Evolutionary conservation across 92 coral and sea anemone species (phyloP), one percentile per base, ranked within the genome.

Genomic region (Epizoanthus ramosus): DNA sequence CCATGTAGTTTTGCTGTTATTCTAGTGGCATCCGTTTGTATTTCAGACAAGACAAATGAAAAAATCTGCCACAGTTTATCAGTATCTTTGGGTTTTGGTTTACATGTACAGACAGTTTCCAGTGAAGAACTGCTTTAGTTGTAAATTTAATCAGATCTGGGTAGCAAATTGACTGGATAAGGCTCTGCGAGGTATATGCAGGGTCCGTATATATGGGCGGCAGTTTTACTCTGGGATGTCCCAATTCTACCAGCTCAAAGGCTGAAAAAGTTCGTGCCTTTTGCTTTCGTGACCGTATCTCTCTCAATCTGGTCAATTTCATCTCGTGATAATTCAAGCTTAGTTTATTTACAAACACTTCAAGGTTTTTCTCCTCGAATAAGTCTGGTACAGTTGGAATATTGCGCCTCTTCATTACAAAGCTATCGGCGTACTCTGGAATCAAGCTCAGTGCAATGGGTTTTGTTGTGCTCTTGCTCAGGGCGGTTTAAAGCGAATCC

Each of bases 181-280:
- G 53, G 25, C 91, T 80, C 83, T 80, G 87, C 22, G 91, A 76
- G 7, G 94, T 91, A 52, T 57, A 54, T 50, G 93, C 83, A 1
- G 87, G 85, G 37, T 91, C 82, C 0, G 88, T n/a, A n/a, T n/a
- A n/a, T 43, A 43, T 84, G 79, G 19, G 68, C 53, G 63, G 85
- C 94, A 69, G 89, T 85, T 50, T 81, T 63, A 77, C 94, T 67
- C 57, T 68, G 75, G 5, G 91, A 91, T 57, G 91, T 89, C 9
- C 89, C 91, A 52, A 87, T 90, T 52, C 90, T 83, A 57, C 93
- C 93, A 22, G 90, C 93, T 31, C 89, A 63, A 31, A 87, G 94
- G 60, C 75, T 81, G 35, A 80, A 91, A 60, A 91, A 87, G 60
- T 81, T 84, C 12, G 50, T 57, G 3, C 89, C 83, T 0, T 71